Base-by-base conservation (phyloP, 2,888 invertebrate genomes). In the Axea sp. region DNA sequence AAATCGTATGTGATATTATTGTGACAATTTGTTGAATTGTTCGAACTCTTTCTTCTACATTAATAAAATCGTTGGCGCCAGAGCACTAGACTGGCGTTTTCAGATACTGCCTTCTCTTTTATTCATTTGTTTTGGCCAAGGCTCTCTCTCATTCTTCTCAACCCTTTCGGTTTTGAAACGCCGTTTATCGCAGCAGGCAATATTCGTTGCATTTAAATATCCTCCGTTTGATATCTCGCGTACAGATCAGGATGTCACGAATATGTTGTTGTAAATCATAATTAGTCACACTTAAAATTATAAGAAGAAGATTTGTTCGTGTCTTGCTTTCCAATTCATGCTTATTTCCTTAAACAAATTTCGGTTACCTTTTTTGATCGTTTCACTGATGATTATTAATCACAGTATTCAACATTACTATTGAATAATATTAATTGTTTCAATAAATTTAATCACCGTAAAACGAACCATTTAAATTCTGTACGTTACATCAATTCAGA, bases 221-320 rank as follows among this genome's bases (percentile, higher is more conserved):
- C 79, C 81, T 78, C 80, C 80, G 76, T 55, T 73, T 80, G 76
- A 78, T 84, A 84, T 85, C 85, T 83, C 80, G 82, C 80, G 81
- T 80, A 81, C 80, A 80, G 82, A 86, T 86, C 85, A 81, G 82
- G 82, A 82, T 85, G 83, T 83, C 82, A 81, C 79, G 75, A 80
- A 79, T 79, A 79, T 84, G 82, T 85, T 82, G 83, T 78, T 81
- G 83, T 86, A 84, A 86, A 86, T 86, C 84, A 86, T 83, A 84
- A 85, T 84, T 84, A 84, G 81, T 80, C 76, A 78, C 76, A 79
- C 75, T 82, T 82, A 79, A 81, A 84, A 83, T 82, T 82, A 82
- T 83, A 82, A 81, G 78, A 78, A 72, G n/a, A 78, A 79, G 73
- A 79, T 59, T 51, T 59, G 53, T 72, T 65, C 41, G 53, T 65